Evolutionary conservation across 64 coral and sea anemone species (phyloP).

Genomic region (Montipora foliosa): DNA sequence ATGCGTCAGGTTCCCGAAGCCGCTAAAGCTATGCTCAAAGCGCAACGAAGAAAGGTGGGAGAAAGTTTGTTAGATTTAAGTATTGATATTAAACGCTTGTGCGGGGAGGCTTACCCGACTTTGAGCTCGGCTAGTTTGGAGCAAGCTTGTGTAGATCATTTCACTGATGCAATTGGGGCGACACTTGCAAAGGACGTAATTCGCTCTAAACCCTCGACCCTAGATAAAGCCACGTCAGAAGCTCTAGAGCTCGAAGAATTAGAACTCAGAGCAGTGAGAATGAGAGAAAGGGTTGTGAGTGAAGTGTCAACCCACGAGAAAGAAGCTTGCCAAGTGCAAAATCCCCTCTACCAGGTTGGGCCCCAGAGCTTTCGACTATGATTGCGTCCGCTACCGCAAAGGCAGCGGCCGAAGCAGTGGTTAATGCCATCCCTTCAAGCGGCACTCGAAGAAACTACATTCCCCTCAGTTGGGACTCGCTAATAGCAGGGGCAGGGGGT

Average conservation of each 20-base stretch:
- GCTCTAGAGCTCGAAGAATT: no score
- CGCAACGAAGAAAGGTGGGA: conserved; percentile 51
- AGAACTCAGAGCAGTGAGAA: no score
- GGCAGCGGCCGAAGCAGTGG: conserved; percentile 57
- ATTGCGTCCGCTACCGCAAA: conserved; percentile 46
- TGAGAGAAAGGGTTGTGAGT: not conserved
- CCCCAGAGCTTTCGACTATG: not conserved
- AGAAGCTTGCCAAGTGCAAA: not conserved
- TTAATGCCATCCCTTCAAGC: not conserved
- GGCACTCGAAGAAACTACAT: not conserved
- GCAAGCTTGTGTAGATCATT: conserved; percentile 57
- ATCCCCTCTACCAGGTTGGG: no score
- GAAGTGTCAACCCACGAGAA: conserved; percentile 46
- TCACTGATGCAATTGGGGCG: conserved; percentile 35
- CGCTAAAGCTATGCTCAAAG: conserved; percentile 37
- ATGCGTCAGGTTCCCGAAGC: conserved; percentile 29
- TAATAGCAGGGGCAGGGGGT: conserved; percentile 1
- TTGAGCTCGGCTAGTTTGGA: conserved; percentile 43
- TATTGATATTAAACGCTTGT: conserved; percentile 59
- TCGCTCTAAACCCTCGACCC: no score
- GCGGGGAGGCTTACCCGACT: conserved; percentile 40
- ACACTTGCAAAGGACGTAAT: not conserved
- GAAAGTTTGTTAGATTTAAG: conserved; percentile 63
- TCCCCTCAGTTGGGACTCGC: not conserved
- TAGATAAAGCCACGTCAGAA: no score